Percentiles rank a stretch among this genome's conserved stretches.
Conservation (phyloP, 2,888 invertebrate genomes). For the Drosophila vallismaia region DNA sequence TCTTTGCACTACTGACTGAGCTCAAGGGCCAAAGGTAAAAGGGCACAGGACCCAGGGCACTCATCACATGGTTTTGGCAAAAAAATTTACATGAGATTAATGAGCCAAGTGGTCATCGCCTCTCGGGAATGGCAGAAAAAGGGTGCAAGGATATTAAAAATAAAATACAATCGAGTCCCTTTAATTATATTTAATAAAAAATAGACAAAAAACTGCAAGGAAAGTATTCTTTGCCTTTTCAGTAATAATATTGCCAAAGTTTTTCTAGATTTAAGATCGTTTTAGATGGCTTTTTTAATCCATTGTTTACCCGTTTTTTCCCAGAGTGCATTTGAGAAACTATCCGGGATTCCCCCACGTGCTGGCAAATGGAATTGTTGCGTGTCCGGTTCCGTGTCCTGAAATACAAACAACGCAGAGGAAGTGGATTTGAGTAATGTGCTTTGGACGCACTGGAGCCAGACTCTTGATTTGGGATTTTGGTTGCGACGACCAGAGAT, state of each 20-base stretch:
- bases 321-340: not conserved
- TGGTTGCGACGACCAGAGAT: not conserved
- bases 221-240: too few relatives aligned
- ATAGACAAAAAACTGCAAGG: not conserved
- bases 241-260: too few relatives aligned
- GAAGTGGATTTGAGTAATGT: constrained; percentile 41
- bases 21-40: not conserved
- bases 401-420: constrained; percentile 30
- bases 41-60: not conserved
- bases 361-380: constrained; percentile 40
- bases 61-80: constrained; percentile 24
- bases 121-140: not conserved
- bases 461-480: not conserved
- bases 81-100: constrained; percentile 43
- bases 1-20: not conserved
- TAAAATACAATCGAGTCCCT: too few relatives aligned
- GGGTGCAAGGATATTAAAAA: not conserved
- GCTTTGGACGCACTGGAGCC: constrained; percentile 22
- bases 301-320: not conserved
- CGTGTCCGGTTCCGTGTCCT: constrained; percentile 25
- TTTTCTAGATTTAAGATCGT: too few relatives aligned
- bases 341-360: constrained; percentile 13
- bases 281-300: too few relatives aligned
- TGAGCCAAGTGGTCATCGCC: constrained; percentile 12
- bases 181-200: not conserved